phyloP scores from a whole-genome alignment of 2,888 invertebrate species.

The Microctonus aethiopoides region DNA sequence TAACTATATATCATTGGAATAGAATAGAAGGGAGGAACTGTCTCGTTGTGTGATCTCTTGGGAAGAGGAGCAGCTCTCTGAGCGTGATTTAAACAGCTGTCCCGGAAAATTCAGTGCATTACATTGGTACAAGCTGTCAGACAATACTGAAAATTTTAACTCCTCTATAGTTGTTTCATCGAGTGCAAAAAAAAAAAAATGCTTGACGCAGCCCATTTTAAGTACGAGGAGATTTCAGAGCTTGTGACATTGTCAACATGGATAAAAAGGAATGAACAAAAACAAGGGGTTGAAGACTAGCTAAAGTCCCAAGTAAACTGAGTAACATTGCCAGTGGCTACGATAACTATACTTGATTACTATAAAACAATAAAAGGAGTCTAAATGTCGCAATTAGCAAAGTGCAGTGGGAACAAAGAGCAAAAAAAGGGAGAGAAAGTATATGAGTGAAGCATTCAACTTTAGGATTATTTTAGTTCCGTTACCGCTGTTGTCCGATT shows the following conservation, averaged over 20 bases:
- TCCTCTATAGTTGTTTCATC: conserved; percentile 20
- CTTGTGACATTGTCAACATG: neutral
- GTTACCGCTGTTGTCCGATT: no score
- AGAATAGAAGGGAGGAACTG: conserved; percentile 34
- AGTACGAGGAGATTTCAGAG: neutral
- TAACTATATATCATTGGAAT: conserved; percentile 28
- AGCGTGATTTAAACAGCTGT: conserved; percentile 24
- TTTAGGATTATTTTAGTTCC: no score
- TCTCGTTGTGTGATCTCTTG: conserved; percentile 15
- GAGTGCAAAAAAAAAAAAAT: neutral
- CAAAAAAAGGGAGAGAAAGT: conserved; percentile 30
- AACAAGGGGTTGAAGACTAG: neutral
- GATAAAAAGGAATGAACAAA: neutral
- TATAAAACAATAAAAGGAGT: conserved; percentile 16
- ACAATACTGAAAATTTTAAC: conserved; percentile 25
- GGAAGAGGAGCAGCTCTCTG: neutral
- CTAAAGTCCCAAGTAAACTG: conserved; percentile 11
- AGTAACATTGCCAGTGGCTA: conserved; percentile 2
- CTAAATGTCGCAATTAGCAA: conserved; percentile 21
- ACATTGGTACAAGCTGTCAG: conserved; percentile 17
- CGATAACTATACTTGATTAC: conserved; percentile 18
- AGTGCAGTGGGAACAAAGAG: conserved; percentile 14
- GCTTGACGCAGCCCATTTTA: neutral
- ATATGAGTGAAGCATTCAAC: conserved; percentile 23
- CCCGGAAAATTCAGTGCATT: conserved; percentile 4